These are phyloP conservation scores for Platycercus adscitus DNA, from an alignment of 2,113 vertebrate genomes.

Conservation along the genomic window DNA sequence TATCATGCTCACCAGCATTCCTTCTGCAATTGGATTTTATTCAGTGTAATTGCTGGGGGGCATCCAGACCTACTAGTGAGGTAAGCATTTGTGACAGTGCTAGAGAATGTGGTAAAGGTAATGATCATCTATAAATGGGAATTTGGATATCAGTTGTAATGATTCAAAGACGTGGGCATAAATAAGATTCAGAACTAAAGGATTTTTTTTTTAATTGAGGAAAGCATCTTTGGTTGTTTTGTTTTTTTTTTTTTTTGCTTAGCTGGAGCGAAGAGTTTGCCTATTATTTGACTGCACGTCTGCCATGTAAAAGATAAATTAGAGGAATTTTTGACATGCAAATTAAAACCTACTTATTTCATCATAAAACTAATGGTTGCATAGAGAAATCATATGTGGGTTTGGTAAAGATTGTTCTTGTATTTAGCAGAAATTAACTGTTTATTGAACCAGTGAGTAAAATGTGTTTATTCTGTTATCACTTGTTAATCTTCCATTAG, in stretches of 20 bases:
- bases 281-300: background rate
- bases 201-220: background rate
- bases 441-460: background rate
- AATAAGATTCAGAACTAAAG: background rate
- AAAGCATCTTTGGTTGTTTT: background rate
- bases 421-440: background rate
- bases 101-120: constrained; percentile 9
- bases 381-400: background rate
- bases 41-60: background rate
- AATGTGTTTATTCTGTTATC: background rate
- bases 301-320: background rate
- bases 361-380: background rate
- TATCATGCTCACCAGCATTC: background rate
- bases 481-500: background rate
- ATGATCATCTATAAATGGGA: constrained; percentile 19
- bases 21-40: constrained; percentile 17
- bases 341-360: background rate
- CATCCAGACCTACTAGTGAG: background rate
- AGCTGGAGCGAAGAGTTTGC: rapidly evolving
- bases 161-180: background rate
- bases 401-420: background rate
- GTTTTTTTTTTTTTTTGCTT: background rate
- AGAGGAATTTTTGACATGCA: background rate
- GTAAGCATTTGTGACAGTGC: constrained; percentile 25
- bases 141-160: background rate